phyloP scores from a whole-genome alignment of 2,888 invertebrate species.

The Yponomeuta malinellus region DNA sequence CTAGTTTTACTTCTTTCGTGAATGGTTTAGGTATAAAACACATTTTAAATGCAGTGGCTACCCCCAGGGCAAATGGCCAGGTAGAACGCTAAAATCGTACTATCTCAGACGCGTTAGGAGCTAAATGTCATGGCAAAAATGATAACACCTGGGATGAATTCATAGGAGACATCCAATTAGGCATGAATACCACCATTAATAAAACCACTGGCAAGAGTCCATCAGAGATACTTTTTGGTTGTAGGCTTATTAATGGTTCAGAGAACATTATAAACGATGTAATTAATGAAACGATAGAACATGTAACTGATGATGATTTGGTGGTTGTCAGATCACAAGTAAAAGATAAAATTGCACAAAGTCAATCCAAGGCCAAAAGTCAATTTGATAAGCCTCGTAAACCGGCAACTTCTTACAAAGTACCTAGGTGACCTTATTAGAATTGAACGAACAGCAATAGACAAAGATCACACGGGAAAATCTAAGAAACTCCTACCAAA shows the following conservation, averaged over 20 bases:
- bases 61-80: conserved; percentile 21
- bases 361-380: conserved; percentile 15
- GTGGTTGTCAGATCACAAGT: background rate
- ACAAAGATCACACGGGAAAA: conserved; percentile 14
- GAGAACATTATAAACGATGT: conserved; percentile 18
- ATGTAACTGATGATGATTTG: conserved; percentile 11
- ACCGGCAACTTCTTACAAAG: conserved; percentile 14
- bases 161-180: conserved; percentile 19
- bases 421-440: conserved; percentile 16
- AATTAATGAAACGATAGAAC: conserved; percentile 9
- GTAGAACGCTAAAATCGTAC: conserved; percentile 24
- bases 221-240: conserved; percentile 32
- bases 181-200: conserved; percentile 21
- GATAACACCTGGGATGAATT: conserved; percentile 11
- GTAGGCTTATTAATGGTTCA: conserved; percentile 14
- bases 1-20: no score
- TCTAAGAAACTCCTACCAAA: conserved; percentile 17
- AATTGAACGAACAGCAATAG: conserved; percentile 10
- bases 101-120: conserved; percentile 17
- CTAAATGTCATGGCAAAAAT: conserved; percentile 13
- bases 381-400: conserved; percentile 19
- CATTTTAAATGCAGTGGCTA: no score
- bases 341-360: conserved; percentile 12
- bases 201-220: conserved; percentile 19
- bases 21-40: no score